Percentiles rank a stretch among this genome's conserved stretches.
phyloP scores from a whole-genome alignment of 1,140 invertebrate species.

The Epicauta chinensis region DNA sequence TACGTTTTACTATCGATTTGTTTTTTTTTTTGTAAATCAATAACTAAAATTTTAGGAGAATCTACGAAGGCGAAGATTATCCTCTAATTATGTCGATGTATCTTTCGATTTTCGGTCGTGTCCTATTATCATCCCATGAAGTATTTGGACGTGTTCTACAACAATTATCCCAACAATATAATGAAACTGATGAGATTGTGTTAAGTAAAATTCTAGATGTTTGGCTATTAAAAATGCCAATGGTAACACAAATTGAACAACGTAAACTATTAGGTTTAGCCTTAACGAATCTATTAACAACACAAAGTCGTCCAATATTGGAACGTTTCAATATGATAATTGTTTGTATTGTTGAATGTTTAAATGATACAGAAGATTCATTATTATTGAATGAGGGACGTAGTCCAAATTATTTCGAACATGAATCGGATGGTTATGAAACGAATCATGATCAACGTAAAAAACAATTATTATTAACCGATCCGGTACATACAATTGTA shows the following conservation, averaged over 20 bases:
- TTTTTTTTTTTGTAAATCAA: conserved; percentile 12
- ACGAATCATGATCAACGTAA: conserved; percentile 53
- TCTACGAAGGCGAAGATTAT: conserved; percentile 60
- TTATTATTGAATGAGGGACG: conserved; percentile 44
- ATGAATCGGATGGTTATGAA: conserved; percentile 45
- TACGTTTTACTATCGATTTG: conserved; percentile 48
- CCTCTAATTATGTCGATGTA: conserved; percentile 68
- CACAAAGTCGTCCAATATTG: conserved; percentile 59
- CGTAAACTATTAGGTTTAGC: conserved; percentile 78
- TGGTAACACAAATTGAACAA: conserved; percentile 69
- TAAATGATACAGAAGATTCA: conserved; percentile 72
- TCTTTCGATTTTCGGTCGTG: conserved; percentile 67
- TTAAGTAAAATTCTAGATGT: conserved; percentile 64
- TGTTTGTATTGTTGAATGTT: conserved; percentile 69
- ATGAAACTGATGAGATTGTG: conserved; percentile 49
- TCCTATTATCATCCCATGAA: conserved; percentile 67
- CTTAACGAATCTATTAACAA: conserved; percentile 68
- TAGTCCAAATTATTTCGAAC: conserved; percentile 41
- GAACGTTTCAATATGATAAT: conserved; percentile 71
- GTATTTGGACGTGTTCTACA: conserved; percentile 60
- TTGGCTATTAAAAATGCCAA: conserved; percentile 74
- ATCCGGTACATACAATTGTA: conserved; percentile 65
- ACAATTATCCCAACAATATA: conserved; percentile 46
- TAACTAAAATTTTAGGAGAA: conserved; percentile 45
- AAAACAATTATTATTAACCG: conserved; percentile 53